Evolutionary conservation across 2,797 vertebrate species (phyloP), one percentile per base, ranked within the genome.

Genomic region (Caiman crocodilus): DNA sequence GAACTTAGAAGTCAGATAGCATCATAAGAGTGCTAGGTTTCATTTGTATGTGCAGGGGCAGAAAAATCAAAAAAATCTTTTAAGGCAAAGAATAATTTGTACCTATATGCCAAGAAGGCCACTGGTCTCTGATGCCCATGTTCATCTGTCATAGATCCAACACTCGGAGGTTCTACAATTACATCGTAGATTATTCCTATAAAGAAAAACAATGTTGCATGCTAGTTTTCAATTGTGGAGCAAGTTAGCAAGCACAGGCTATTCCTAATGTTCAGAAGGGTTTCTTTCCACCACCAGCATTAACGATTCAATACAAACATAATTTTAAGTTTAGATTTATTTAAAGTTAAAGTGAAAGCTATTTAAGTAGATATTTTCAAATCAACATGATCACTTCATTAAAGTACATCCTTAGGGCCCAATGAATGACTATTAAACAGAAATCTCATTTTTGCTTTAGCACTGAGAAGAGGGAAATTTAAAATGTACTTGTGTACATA

Each of bases 91-190:
- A 50, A 50, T 50, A 50, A 60, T 63, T 89, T 88, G 76, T 93
- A 99, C 99, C 99, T 99, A 98, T 99, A 99, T 0, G 99, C 99
- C 98, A 99, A 90, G 94, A 99, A 99, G 35, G 99, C 99, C 28
- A 99, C 99, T 7, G 99, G 99, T 84, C 99, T 98, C 97, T 99
- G 99, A 92, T 99, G 99, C 30, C 99, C 99, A 3, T 99, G 99
- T 17, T 99, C 99, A 86, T 99, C 99, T 7, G 99, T 99, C 99
- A 99, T 99, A 18, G 99, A 99, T 23, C 99, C 99, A 65, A 99
- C 99, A 93, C 99, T 99, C 4, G 99, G 99, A 16, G 99, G 99
- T 28, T 99, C 99, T 23, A 99, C 99, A 35, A 99, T 99, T 35
- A 99, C 99, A 71, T 99, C 99, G 20, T 99, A 99, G 96, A 99